Evolutionary conservation across 2,888 invertebrate genomes (phyloP), one percentile per base, ranked within the genome.

Genomic region (Callyntrura guangdongensis): DNA sequence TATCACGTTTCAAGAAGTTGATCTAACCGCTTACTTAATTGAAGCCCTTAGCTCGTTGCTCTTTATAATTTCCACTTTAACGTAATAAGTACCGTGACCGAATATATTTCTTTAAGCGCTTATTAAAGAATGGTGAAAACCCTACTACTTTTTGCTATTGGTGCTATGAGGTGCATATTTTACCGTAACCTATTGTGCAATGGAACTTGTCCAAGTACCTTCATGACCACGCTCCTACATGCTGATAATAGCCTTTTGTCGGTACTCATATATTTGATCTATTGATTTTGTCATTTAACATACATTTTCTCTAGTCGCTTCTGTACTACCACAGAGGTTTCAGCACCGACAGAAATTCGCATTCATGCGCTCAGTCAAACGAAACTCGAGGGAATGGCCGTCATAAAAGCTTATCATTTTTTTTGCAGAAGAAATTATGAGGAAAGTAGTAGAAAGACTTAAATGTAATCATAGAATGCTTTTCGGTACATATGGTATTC

Each of bases 291-390:
- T 59, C 36, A 6, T 6, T 36, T 2, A 4, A 36, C 6, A 36
- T 22, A 22, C 25, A 25, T 53, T 14, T 72, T 49, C 12, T 12
- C 47, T 20, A 20, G 20, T 22, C 49, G 49, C 53, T 69, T n/a
- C 47, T 22, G 47, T 82, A 84, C 27, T 69, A 49, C 11, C 53
- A 8, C 27, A 36, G 45, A 69, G 90, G 81, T 12, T 45, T 82
- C 72, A 67, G 53, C 92, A 92, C 92, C 91, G 91, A 87, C 92
- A 92, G 92, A 92, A 92, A 92, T 53, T 84, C 25, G 9, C 92
- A 49, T 49, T 69, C 90, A 86, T 22, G 6, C 92, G 45, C 53
- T 49, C 91, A 86, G n/a, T n/a, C 89, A 86, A 22, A 56, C 91
- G 25, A 69, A 47, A 61, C 61, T 81, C 81, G 79, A 90, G 89